Evolutionary conservation across 2,888 invertebrate genomes (phyloP).

Genomic region (Drosophila monieri): DNA sequence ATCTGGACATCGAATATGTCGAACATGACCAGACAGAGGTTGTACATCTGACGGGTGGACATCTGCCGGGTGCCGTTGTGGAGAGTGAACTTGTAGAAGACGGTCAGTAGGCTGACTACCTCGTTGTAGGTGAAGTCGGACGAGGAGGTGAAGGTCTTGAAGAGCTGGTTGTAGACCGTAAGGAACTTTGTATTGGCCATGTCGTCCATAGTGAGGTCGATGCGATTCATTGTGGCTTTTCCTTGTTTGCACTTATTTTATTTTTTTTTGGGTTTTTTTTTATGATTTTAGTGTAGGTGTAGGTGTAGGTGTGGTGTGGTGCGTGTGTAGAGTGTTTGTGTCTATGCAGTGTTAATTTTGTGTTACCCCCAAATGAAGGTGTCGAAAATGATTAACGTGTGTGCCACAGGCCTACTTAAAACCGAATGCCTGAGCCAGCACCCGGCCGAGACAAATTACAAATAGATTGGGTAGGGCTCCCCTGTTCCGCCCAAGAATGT

Average conservation of each 20-base stretch:
- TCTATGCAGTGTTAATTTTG: neutral
- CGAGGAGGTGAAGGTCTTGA: slow-evolving; percentile 84
- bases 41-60: slow-evolving; percentile 86
- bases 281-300: neutral
- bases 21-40: slow-evolving; percentile 87
- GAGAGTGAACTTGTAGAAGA: slow-evolving; percentile 85
- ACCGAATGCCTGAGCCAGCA: neutral
- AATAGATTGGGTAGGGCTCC: slow-evolving; percentile 40
- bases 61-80: slow-evolving; percentile 84
- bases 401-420: slow-evolving; percentile 29
- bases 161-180: slow-evolving; percentile 86
- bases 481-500: slow-evolving; percentile 41
- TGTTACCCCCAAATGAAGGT: neutral
- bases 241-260: neutral
- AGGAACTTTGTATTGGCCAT: slow-evolving; percentile 88
- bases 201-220: slow-evolving; percentile 87
- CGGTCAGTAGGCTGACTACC: slow-evolving; percentile 85
- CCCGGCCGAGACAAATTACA: slow-evolving; percentile 36
- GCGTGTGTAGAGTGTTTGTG: neutral
- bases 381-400: slow-evolving; percentile 31
- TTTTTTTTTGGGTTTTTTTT: neutral
- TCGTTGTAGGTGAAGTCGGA: slow-evolving; percentile 85
- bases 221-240: slow-evolving; percentile 70
- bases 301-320: neutral
- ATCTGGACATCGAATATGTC: slow-evolving; percentile 89